Conservation (phyloP, 2,113 vertebrate species). For the Nestor notabilis region DNA sequence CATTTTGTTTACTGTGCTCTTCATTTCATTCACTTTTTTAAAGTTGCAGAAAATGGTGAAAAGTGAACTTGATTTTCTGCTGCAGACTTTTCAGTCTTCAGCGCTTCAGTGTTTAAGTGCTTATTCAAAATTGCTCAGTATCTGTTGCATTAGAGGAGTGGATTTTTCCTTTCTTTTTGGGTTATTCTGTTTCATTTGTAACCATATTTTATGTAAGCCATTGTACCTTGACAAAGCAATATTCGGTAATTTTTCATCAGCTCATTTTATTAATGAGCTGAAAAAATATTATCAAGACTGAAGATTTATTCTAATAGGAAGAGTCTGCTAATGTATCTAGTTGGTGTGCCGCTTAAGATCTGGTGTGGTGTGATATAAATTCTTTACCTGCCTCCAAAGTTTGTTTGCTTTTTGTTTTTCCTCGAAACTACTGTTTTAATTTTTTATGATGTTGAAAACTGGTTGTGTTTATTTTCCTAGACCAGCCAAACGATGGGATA, state of each 20-base stretch:
- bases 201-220: not conserved
- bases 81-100: not conserved
- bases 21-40: not conserved
- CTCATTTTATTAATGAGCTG: not conserved
- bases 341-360: not conserved
- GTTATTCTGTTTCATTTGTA: not conserved
- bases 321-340: not conserved
- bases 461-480: conserved; percentile 68
- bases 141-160: not conserved
- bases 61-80: not conserved
- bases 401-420: not conserved
- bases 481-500: conserved; percentile 84
- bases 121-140: not conserved
- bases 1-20: not conserved
- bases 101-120: not conserved
- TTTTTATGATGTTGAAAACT: not conserved
- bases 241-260: not conserved
- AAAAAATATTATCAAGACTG: not conserved
- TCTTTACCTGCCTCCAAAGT: not conserved
- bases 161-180: not conserved
- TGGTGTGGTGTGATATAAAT: not conserved
- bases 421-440: not conserved
- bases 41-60: not conserved
- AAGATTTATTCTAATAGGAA: not conserved
- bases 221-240: not conserved